Conservation (phyloP, 2,113 vertebrate genomes). For the Enhydra lutris region DNA sequence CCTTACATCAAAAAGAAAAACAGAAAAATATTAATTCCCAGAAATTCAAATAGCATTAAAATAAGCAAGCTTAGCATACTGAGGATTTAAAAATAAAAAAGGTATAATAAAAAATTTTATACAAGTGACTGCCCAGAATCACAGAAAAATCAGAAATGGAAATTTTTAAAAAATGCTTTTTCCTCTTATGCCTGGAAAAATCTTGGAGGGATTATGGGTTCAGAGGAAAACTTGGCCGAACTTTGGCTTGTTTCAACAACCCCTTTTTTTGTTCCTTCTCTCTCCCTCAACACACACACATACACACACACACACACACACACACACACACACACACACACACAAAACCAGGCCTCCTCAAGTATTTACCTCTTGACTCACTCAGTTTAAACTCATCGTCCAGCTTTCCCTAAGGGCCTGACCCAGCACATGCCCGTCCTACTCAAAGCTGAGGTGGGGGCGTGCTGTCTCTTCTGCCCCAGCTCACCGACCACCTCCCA, state of each 20-base stretch:
- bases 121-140: slow-evolving; percentile 22
- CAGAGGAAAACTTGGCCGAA: not conserved
- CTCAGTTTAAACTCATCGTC: not conserved
- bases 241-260: not conserved
- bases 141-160: slow-evolving; percentile 59
- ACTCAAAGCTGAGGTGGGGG: not conserved
- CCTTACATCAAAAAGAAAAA: not conserved
- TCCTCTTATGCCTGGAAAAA: slow-evolving; percentile 34
- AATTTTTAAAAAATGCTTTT: slow-evolving; percentile 60
- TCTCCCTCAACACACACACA: not conserved
- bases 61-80: not conserved
- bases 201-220: slow-evolving; percentile 3
- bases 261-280: not conserved
- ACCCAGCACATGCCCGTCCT: not conserved
- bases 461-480: not conserved
- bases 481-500: not conserved
- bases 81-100: slow-evolving; percentile 19
- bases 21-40: not conserved
- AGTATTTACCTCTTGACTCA: not conserved
- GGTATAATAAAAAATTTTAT: slow-evolving; percentile 15
- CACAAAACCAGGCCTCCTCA: not conserved
- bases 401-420: not conserved
- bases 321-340: not conserved
- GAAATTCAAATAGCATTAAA: slow-evolving; percentile 39
- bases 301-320: not conserved